Base-by-base conservation (phyloP, 2,797 vertebrate genomes). In the Coregonus ussuriensis region DNA sequence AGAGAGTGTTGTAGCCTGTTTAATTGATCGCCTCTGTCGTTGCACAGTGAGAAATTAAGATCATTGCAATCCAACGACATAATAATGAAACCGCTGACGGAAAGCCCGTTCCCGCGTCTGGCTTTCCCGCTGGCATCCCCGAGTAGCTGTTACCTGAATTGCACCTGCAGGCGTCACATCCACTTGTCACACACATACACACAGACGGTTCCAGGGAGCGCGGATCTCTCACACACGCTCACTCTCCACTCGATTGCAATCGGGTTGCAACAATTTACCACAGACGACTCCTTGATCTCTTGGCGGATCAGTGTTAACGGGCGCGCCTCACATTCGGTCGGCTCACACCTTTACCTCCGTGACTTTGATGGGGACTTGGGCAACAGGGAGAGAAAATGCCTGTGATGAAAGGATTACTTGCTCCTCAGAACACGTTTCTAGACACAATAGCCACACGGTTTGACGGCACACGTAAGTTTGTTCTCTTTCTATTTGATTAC, bases 331-430 rank as follows among this genome's bases (percentile, higher is more conserved):
- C 86, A 41, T 89, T 81, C 78, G 87, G 82, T 86, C 88, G 81
- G 84, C 84, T 84, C 79, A 78, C 70, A 56, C 77, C 82, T 75
- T 88, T 79, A 85, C 77, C 79, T 71, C 85, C 76, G 74, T 87
- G 93, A 94, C 94, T 98, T 99, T 98, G 96, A 99, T 99, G 98
- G 97, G 95, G 97, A 96, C 96, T 95, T 92, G 89, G 93, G 95
- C 93, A 94, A 85, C 76, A 71, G 82, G 88, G 92, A 95, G 96
- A 95, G 95, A 99, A 96, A 90, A 99, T 99, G 98, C 98, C 97
- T 94, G 97, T 98, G 87, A 99, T 99, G 98, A 99, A 99, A 80
- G 98, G 98, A 95, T 96, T 99, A 93, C 89, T 99, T 92, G 98
- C 98, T 82, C 97, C 98, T 37, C 98, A 99, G 89, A 99, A 99